These are phyloP conservation scores for Acleris cristana DNA, from an alignment of 2,888 invertebrate species.

Conservation along the genomic window DNA sequence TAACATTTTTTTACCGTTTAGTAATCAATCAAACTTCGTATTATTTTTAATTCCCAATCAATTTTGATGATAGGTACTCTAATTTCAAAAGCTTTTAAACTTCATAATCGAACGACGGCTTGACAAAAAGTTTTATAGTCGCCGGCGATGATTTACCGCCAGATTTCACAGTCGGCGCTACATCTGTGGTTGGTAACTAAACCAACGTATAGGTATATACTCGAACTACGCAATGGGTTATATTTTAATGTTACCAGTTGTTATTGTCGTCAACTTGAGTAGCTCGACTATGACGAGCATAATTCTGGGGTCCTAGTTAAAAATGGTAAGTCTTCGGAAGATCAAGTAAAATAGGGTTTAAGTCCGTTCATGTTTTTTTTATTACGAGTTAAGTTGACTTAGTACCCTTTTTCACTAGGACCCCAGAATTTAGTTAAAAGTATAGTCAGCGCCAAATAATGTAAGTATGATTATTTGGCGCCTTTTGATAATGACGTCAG, in stretches of 20 bases:
- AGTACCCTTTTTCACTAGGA: no score
- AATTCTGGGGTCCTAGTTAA: no score
- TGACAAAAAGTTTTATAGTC: conserved; percentile 75
- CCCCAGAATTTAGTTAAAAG: no score
- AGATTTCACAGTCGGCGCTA: conserved; percentile 63
- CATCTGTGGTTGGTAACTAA: conserved; percentile 41
- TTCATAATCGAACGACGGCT: conserved; percentile 45
- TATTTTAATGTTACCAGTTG: conserved; percentile 26
- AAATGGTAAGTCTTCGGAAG: no score
- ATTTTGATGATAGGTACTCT: conserved; percentile 31
- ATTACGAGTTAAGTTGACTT: no score
- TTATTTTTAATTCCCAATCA: conserved; percentile 14
- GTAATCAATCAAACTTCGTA: not conserved
- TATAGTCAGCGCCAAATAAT: no score
- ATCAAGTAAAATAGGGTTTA: no score
- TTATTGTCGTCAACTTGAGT: conserved; percentile 14
- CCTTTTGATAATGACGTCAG: no score
- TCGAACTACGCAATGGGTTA: conserved; percentile 35
- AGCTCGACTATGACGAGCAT: not conserved
- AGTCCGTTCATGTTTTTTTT: no score
- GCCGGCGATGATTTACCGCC: conserved; percentile 68
- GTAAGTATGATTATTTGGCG: no score
- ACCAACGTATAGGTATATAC: no score
- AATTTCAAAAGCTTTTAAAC: conserved; percentile 47
- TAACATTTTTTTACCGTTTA: no score